These are phyloP conservation scores for Epirrhoe tristata DNA, from an alignment of 2,888 invertebrate species.

Conservation along the genomic window DNA sequence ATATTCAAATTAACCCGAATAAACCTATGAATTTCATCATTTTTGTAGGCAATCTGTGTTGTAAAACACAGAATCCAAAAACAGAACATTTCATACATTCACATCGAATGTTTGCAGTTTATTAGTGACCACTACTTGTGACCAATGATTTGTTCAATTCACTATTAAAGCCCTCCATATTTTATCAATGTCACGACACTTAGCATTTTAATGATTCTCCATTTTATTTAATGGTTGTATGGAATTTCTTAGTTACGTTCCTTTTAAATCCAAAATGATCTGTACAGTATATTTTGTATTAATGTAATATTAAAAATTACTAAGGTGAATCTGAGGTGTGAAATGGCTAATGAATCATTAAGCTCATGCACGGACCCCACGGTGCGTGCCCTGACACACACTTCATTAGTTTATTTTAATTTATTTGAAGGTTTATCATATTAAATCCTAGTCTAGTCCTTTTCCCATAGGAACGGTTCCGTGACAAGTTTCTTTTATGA, in stretches of 20 bases:
- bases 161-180: constrained; percentile 46
- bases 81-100: neutral
- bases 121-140: constrained; percentile 29
- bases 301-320: neutral
- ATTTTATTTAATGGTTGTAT: constrained; percentile 62
- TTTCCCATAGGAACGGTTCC: too few relatives aligned
- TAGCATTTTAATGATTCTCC: constrained; percentile 68
- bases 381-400: too few relatives aligned
- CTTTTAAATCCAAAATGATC: neutral
- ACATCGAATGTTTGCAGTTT: neutral
- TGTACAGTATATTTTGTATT: neutral
- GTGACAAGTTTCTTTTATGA: too few relatives aligned
- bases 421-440: too few relatives aligned
- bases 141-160: constrained; percentile 63
- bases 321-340: too few relatives aligned
- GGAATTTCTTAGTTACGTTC: constrained; percentile 25
- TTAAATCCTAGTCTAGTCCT: too few relatives aligned
- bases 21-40: too few relatives aligned
- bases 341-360: too few relatives aligned
- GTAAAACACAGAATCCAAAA: neutral
- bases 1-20: too few relatives aligned
- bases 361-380: too few relatives aligned
- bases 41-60: too few relatives aligned
- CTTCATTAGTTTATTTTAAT: too few relatives aligned
- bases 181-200: constrained; percentile 63